Percentiles rank a stretch among this genome's conserved stretches.
These are phyloP conservation scores for Pseudomyrmex pallidus DNA, from an alignment of 1,140 invertebrate genomes.

Conservation along the genomic window DNA sequence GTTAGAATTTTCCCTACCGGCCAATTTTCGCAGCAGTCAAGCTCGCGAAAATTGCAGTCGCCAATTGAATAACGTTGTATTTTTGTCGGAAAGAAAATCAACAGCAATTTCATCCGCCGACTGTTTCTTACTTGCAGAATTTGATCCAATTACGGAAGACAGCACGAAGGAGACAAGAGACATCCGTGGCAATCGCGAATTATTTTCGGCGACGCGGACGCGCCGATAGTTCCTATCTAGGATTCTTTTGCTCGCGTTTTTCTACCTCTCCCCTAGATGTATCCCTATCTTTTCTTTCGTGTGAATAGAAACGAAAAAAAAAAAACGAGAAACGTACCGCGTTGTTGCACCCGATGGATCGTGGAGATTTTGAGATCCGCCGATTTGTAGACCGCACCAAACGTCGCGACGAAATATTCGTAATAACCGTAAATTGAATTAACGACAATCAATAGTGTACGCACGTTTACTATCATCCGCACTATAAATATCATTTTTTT, in stretches of 20 bases:
- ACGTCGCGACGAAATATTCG: slow-evolving; percentile 78
- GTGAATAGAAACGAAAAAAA: slow-evolving; percentile 8
- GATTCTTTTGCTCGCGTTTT: slow-evolving; percentile 23
- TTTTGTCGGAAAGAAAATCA: slow-evolving; percentile 18
- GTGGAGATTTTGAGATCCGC: slow-evolving; percentile 59
- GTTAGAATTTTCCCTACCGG: not conserved
- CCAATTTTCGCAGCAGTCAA: not conserved
- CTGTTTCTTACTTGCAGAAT: slow-evolving; percentile 9
- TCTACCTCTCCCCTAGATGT: not conserved
- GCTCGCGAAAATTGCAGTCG: slow-evolving; percentile 16
- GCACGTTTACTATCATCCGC: slow-evolving; percentile 81
- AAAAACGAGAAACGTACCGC: slow-evolving; percentile 7
- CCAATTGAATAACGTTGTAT: slow-evolving; percentile 13
- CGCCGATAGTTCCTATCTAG: slow-evolving; percentile 17
- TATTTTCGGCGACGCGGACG: slow-evolving; percentile 51
- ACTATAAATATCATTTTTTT: slow-evolving; percentile 82
- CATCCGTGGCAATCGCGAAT: slow-evolving; percentile 36
- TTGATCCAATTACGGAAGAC: slow-evolving; percentile 39
- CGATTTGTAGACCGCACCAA: slow-evolving; percentile 71
- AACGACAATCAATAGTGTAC: slow-evolving; percentile 83
- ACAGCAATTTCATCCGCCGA: slow-evolving; percentile 22
- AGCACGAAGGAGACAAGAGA: slow-evolving; percentile 14
- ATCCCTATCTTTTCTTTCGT: slow-evolving; percentile 11
- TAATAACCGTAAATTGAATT: slow-evolving; percentile 80
- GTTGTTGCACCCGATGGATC: slow-evolving; percentile 43